Evolutionary conservation across 92 coral and sea anemone genomes (phyloP).

Genomic region (Hydrozoanthus gracilis): DNA sequence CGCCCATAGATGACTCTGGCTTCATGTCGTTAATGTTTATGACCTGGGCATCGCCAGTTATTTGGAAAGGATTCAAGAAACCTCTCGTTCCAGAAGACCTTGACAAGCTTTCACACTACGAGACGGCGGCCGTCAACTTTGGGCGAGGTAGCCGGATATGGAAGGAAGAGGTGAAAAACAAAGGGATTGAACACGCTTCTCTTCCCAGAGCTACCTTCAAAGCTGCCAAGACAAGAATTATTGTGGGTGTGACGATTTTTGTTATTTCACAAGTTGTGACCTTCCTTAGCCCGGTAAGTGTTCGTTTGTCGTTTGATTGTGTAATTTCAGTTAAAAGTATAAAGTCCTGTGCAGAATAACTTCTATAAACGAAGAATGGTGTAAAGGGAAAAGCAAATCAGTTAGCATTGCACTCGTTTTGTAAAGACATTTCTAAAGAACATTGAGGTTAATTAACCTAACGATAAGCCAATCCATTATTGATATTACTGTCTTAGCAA

Average conservation of each 20-base stretch:
- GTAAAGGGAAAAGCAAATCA: too few relatives aligned
- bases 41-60: constrained; percentile 84
- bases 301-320: too few relatives aligned
- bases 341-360: too few relatives aligned
- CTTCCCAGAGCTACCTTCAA: constrained; percentile 65
- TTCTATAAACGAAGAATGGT: too few relatives aligned
- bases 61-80: constrained; percentile 84
- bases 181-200: constrained; percentile 80
- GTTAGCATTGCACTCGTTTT: too few relatives aligned
- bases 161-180: constrained; percentile 76
- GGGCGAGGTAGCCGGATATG: constrained; percentile 74
- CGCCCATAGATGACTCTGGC: constrained; percentile 91
- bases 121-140: constrained; percentile 77
- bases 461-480: too few relatives aligned
- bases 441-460: too few relatives aligned
- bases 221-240: constrained; percentile 68
- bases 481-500: too few relatives aligned
- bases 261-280: constrained; percentile 72
- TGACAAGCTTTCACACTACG: constrained; percentile 78
- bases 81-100: constrained; percentile 82
- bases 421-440: too few relatives aligned
- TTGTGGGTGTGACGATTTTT: constrained; percentile 72
- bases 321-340: too few relatives aligned
- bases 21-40: constrained; percentile 83
- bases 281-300: constrained; percentile 90